phyloP scores from a whole-genome alignment of 2,888 invertebrate species.

The Helobdella robusta region DNA sequence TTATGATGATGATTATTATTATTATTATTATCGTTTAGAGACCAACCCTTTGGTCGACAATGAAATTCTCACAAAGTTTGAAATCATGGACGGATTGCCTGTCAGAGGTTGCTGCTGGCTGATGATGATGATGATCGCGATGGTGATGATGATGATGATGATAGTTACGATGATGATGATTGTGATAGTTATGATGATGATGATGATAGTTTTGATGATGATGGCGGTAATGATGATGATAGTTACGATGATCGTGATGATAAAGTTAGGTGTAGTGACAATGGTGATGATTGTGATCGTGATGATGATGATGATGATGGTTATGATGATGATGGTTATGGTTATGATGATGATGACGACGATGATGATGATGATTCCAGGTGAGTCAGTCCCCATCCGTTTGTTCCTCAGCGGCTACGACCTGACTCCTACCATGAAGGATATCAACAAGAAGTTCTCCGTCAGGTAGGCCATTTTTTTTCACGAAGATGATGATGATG shows the following conservation, averaged over 20 bases:
- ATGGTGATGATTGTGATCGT: conserved; percentile 5
- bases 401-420: conserved; percentile 98
- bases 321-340: too few relatives aligned
- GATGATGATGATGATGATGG: background rate
- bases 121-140: conserved; percentile 21
- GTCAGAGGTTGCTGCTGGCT: conserved; percentile 63
- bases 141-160: conserved; percentile 19
- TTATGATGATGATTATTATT: background rate
- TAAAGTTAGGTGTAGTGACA: too few relatives aligned
- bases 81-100: conserved; percentile 99
- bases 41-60: conserved; percentile 77
- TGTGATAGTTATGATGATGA: conserved; percentile 20
- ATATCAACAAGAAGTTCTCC: conserved; percentile 98
- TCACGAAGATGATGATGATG: too few relatives aligned
- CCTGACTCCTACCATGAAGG: conserved; percentile 95
- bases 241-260: conserved; percentile 8
- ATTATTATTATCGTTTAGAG: conserved; percentile 53
- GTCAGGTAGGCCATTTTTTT: conserved; percentile 64
- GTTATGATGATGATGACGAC: conserved; percentile 7
- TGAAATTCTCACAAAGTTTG: conserved; percentile 97
- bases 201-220: conserved; percentile 19
- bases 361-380: conserved; percentile 38
- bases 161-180: conserved; percentile 17
- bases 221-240: conserved; percentile 23
- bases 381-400: conserved; percentile 93